Evolutionary conservation across 2,113 vertebrate species (phyloP), one percentile per base, ranked within the genome.

Genomic region (Lepus americanus): DNA sequence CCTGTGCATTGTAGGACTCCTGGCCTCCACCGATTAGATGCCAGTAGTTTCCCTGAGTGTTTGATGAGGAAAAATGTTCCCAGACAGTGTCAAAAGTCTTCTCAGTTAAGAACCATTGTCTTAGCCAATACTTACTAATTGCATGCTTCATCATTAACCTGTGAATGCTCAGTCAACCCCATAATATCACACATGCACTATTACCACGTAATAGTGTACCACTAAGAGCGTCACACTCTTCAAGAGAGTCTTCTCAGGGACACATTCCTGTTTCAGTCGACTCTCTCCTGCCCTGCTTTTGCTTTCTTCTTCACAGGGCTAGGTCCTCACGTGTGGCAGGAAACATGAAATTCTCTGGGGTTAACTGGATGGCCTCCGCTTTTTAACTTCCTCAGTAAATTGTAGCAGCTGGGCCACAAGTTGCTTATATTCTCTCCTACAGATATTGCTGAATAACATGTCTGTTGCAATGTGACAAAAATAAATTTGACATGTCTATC

Each of bases 71-170:
- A 90, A 83, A 83, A 49, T 79, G n/a, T 76, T 90, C 55, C 55
- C 55, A 59, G 55, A 17, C 55, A 59, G 55, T 59, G 55, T 59
- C 25, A 92, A 87, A 89, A 91, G 51, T 13, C 6, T 16, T 51
- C 0, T 39, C 5, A 14, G 3, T 29, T 77, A 33, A 70, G n/a
- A 90, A 27, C 10, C 29, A 63, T 6, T 6, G 9, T 5, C 87
- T 25, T 80, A 27, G 8, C 25, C 72, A 92, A 90, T 85, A 59
- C 11, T 90, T 33, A 84, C 78, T 70, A 93, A 72, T 9, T 81
- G 19, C 25, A 69, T 11, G 22, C 4, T 2, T 49, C 36, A 64
- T 59, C 23, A 27, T 69, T 64, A 78, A 55, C 61, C 61, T 22
- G 53, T 36, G 70, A 85, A 82, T 20, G 39, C 6, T 61, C 87